These are phyloP conservation scores for Calvadosia cruxmelitensis DNA, from an alignment of 30 jellyfish, hydroid and myxozoan species.

Conservation along the genomic window DNA sequence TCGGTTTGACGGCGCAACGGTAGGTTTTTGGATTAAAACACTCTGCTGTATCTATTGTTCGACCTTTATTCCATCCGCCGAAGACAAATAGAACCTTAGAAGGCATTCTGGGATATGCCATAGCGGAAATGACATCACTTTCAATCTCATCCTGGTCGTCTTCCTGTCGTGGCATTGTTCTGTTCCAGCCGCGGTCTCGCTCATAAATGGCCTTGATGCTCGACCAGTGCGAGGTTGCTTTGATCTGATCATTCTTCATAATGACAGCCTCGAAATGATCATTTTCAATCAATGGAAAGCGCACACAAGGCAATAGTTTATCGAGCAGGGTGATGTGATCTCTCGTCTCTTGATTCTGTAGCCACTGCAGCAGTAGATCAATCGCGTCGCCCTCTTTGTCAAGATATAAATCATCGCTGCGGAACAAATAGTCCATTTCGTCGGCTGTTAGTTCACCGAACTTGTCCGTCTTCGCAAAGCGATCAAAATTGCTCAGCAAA, in stretches of 20 bases:
- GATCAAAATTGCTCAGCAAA: slow-evolving; percentile 29
- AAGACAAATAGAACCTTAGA: slow-evolving; percentile 32
- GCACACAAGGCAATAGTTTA: slow-evolving; percentile 20
- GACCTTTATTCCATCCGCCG: slow-evolving; percentile 88
- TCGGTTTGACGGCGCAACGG: slow-evolving; percentile 26
- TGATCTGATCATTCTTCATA: slow-evolving; percentile 9
- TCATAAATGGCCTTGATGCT: slow-evolving; percentile 21
- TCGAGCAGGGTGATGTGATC: slow-evolving; percentile 22
- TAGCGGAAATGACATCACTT: slow-evolving; percentile 25
- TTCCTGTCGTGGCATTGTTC: neutral
- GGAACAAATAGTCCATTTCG: slow-evolving; percentile 21
- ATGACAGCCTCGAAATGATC: slow-evolving; percentile 22
- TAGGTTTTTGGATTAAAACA: slow-evolving; percentile 43
- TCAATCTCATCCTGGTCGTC: slow-evolving; percentile 11
- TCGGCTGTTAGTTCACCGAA: slow-evolving; percentile 25
- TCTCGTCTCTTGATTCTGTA: slow-evolving; percentile 26
- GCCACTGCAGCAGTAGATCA: slow-evolving; percentile 48
- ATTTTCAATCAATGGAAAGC: slow-evolving; percentile 48
- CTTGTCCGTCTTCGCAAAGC: slow-evolving; percentile 21
- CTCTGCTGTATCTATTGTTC: slow-evolving; percentile 46
- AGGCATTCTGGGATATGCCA: slow-evolving; percentile 32
- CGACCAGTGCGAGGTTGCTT: neutral
- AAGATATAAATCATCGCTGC: slow-evolving; percentile 35
- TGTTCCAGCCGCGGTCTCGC: neutral
- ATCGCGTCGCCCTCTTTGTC: slow-evolving; percentile 44